Evolutionary conservation across 2,113 vertebrate species (phyloP).

Genomic region (Varanus salvator): DNA sequence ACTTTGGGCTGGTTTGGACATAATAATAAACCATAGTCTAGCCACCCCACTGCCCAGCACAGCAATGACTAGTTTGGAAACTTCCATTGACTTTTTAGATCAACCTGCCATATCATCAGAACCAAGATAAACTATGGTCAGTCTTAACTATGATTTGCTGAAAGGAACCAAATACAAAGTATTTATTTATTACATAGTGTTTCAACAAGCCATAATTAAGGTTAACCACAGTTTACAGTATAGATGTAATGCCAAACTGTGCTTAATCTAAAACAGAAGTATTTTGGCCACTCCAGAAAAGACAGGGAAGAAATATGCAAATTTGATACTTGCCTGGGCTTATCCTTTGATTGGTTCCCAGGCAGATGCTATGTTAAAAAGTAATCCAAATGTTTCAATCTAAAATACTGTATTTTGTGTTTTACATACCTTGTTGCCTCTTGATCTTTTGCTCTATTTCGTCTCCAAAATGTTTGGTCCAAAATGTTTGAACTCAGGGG

Average conservation of each 20-base stretch:
- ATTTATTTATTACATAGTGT: background rate
- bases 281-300: no score
- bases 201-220: background rate
- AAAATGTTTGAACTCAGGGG: background rate
- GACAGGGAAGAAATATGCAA: no score
- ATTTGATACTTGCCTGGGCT: no score
- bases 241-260: no score
- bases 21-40: no score
- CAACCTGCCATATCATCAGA: background rate
- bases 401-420: background rate
- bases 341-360: no score
- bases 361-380: background rate
- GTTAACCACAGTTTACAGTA: no score
- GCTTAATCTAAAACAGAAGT: no score
- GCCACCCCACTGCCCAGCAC: background rate
- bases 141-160: background rate
- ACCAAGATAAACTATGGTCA: background rate
- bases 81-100: background rate
- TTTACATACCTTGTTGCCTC: background rate
- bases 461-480: background rate
- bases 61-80: background rate
- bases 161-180: background rate
- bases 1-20: background rate
- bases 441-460: background rate
- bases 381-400: background rate